A percentile compares a stretch with the other conserved stretches of the same genome.
Evolutionary conservation across 2,797 vertebrate genomes (phyloP).

Genomic region (Enteromius radiatus): DNA sequence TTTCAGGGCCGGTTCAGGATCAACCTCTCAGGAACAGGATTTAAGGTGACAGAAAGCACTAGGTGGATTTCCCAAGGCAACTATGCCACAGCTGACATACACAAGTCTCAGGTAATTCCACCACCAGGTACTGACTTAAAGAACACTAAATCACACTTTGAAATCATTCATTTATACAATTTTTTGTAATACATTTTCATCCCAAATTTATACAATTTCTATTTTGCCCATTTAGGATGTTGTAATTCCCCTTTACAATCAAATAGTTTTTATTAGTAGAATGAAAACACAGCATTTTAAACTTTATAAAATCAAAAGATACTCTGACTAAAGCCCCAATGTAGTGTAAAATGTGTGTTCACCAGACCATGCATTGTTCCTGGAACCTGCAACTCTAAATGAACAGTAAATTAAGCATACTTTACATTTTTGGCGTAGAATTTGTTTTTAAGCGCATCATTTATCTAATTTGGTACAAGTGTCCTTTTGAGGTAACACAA

Average conservation of each 20-base stretch:
- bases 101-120: slow-evolving; percentile 84
- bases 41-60: slow-evolving; percentile 82
- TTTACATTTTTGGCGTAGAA: neutral
- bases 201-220: no score
- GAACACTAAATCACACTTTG: neutral
- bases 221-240: neutral
- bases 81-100: slow-evolving; percentile 87
- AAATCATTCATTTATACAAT: neutral
- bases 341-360: neutral
- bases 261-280: neutral
- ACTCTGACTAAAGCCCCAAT: neutral
- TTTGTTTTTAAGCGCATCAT: neutral
- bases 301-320: neutral
- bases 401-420: neutral
- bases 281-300: neutral
- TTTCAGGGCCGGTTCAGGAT: slow-evolving; percentile 90
- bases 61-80: slow-evolving; percentile 92
- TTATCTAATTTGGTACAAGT: slow-evolving; percentile 53
- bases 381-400: neutral
- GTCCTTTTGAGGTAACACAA: slow-evolving; percentile 55
- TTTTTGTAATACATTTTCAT: neutral
- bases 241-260: neutral
- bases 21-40: slow-evolving; percentile 93
- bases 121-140: neutral
- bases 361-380: neutral